Evolutionary conservation across 35 echinoderm and acorn worm species (phyloP).

Genomic region (Stichopus chloronotus): DNA sequence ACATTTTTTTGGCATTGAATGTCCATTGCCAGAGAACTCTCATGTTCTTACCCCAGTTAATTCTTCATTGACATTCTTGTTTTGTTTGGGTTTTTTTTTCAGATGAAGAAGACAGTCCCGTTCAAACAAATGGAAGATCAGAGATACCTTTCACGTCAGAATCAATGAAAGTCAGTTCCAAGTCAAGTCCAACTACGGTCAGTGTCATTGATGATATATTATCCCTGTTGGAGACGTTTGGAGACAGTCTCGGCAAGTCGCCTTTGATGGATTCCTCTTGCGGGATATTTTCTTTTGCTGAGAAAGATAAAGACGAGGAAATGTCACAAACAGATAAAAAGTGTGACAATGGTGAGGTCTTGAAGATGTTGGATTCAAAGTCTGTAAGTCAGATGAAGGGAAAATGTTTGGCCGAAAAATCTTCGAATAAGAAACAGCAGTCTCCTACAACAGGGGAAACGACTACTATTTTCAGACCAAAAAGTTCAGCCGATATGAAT

Average conservation of each 20-base stretch:
- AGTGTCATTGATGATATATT: conserved; percentile 1
- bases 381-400: neutral
- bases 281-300: neutral
- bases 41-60: no score
- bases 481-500: no score
- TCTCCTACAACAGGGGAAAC: neutral
- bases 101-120: no score
- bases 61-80: no score
- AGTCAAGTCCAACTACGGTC: neutral
- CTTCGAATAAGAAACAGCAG: neutral
- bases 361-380: neutral
- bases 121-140: no score
- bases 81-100: no score
- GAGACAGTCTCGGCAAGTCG: neutral
- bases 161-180: no score
- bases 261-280: neutral
- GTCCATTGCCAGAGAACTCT: no score
- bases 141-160: no score
- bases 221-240: neutral
- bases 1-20: no score
- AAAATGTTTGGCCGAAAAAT: neutral
- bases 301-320: neutral
- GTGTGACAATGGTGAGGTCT: neutral
- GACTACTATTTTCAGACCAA: neutral
- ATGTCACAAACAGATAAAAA: neutral